Conservation (phyloP, 2,113 vertebrate genomes). For the Paralichthys olivaceus region DNA sequence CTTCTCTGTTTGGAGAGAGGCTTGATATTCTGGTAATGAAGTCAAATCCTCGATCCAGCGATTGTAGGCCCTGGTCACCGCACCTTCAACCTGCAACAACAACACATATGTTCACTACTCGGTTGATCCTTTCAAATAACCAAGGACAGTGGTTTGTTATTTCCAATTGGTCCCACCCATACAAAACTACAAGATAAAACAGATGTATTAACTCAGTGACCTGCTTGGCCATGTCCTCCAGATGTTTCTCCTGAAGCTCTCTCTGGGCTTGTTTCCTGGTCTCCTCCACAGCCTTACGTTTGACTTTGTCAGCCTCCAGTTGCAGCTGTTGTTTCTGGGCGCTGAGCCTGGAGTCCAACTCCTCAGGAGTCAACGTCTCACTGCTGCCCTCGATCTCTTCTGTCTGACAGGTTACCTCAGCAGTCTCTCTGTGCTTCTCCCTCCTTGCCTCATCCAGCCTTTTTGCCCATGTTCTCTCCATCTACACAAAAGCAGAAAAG, state of each 20-base stretch:
- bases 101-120: not conserved
- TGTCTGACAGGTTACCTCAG: constrained; percentile 82
- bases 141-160: not conserved
- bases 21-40: constrained; percentile 88
- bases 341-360: constrained; percentile 72
- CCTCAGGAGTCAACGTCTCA: constrained; percentile 48
- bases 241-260: constrained; percentile 83
- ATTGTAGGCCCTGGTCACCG: constrained; percentile 86
- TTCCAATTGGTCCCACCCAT: not conserved
- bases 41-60: constrained; percentile 90
- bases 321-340: constrained; percentile 75
- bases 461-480: constrained; percentile 84
- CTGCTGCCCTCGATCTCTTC: constrained; percentile 52
- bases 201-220: constrained; percentile 68
- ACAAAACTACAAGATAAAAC: not conserved
- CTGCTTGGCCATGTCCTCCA: constrained; percentile 86
- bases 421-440: constrained; percentile 59
- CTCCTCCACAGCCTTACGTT: constrained; percentile 74
- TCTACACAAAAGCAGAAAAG: constrained; percentile 57
- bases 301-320: constrained; percentile 78
- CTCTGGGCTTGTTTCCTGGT: constrained; percentile 76
- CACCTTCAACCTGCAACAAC: constrained; percentile 86
- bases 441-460: constrained; percentile 79
- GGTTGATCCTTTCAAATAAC: not conserved
- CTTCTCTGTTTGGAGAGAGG: constrained; percentile 82